Percentiles rank a stretch among this genome's conserved stretches.
Conservation (phyloP, 2,888 invertebrate species). For the Nudaria mundana region DNA sequence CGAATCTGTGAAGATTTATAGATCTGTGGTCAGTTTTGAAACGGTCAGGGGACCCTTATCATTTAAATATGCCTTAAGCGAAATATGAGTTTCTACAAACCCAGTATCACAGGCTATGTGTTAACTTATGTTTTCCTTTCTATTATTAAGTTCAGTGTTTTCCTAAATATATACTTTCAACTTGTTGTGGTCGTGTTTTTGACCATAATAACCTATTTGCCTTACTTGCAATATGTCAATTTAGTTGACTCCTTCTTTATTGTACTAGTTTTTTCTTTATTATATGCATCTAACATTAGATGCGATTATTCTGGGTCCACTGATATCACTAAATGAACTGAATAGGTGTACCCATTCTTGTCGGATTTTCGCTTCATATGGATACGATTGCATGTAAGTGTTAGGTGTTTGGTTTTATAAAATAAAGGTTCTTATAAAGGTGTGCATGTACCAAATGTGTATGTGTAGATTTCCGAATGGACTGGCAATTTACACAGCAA, state of each 20-base stretch:
- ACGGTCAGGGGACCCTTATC: conserved; percentile 18
- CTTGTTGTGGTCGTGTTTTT: background rate
- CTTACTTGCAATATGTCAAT: background rate
- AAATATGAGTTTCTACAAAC: too few species aligned
- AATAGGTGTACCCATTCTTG: conserved; percentile 30
- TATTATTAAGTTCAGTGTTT: background rate
- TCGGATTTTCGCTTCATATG: conserved; percentile 22
- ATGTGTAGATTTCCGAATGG: too few species aligned
- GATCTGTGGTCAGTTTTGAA: conserved; percentile 10
- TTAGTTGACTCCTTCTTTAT: conserved; percentile 1
- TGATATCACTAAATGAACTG: conserved; percentile 28
- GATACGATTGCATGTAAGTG: conserved; percentile 10
- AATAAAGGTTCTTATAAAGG: too few species aligned
- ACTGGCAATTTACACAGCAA: too few species aligned
- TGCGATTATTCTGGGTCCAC: conserved; percentile 24
- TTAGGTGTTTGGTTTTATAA: conserved; percentile 12
- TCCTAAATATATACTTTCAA: background rate
- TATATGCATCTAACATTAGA: conserved; percentile 10
- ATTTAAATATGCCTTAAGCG: conserved; percentile 1
- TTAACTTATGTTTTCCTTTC: conserved; percentile 3
- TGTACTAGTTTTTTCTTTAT: conserved; percentile 1
- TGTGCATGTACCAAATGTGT: too few species aligned
- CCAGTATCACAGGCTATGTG: background rate
- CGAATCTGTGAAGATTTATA: conserved; percentile 20
- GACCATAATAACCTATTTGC: too few species aligned